Conservation (phyloP, 1,140 invertebrate species). For the Polypedilum vanderplanki region DNA sequence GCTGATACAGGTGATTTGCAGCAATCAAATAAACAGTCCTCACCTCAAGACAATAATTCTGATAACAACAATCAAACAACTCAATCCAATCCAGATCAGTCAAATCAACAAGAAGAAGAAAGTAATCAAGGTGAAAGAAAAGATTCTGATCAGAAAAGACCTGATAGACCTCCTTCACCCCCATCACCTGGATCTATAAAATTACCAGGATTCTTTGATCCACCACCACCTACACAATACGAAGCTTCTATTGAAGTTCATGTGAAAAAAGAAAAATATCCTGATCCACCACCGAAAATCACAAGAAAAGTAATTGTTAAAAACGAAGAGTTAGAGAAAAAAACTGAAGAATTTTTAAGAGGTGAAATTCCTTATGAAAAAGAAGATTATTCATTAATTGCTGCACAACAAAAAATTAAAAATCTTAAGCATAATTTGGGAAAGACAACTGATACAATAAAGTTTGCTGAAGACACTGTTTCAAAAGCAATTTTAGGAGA, state of each 20-base stretch:
- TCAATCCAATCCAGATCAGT: not conserved
- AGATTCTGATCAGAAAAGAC: not conserved
- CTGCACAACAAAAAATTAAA: constrained; percentile 43
- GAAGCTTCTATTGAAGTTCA: constrained; percentile 43
- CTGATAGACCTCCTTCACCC: not conserved
- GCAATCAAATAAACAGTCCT: not conserved
- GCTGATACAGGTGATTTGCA: not conserved
- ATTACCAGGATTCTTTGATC: constrained; percentile 43
- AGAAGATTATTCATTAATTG: constrained; percentile 40
- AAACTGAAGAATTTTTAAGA: constrained; percentile 42
- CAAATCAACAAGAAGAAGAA: not conserved
- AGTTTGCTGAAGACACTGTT: constrained; percentile 43
- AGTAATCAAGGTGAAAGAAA: not conserved
- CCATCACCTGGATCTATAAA: constrained; percentile 23
- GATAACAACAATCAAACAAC: not conserved
- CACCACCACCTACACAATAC: constrained; percentile 42
- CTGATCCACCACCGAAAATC: constrained; percentile 36
- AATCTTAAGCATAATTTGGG: constrained; percentile 41
- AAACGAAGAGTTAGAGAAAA: constrained; percentile 41
- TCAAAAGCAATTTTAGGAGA: constrained; percentile 42
- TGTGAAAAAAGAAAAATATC: constrained; percentile 37
- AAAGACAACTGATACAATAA: constrained; percentile 41
- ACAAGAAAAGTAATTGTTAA: constrained; percentile 41
- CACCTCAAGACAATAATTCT: not conserved
- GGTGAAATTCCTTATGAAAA: constrained; percentile 38